These are phyloP conservation scores for Luehdorfia chinensis DNA, from an alignment of 1,140 invertebrate genomes.

Conservation along the genomic window DNA sequence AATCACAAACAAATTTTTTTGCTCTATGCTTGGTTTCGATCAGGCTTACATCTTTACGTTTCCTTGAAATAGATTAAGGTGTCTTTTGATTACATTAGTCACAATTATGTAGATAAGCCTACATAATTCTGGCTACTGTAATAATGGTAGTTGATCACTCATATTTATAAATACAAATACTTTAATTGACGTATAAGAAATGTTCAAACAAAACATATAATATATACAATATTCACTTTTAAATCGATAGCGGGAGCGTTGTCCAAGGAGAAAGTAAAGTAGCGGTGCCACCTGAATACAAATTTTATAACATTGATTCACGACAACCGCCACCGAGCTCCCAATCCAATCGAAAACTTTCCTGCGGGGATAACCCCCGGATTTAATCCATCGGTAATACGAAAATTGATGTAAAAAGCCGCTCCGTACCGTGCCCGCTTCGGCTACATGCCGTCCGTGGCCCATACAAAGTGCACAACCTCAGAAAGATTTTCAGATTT, in stretches of 20 bases:
- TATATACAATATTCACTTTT: conserved; percentile 30
- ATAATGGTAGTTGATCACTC: too few species aligned
- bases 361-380: conserved; percentile 54
- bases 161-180: too few species aligned
- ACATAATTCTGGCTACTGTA: too few species aligned
- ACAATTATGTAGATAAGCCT: too few species aligned
- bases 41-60: too few species aligned
- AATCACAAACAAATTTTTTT: too few species aligned
- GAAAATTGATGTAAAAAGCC: conserved; percentile 74
- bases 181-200: too few species aligned
- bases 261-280: conserved; percentile 48
- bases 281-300: conserved; percentile 59
- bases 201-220: conserved; percentile 29
- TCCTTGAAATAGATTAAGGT: too few species aligned
- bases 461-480: conserved; percentile 58
- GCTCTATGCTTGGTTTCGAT: too few species aligned
- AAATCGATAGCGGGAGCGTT: conserved; percentile 32
- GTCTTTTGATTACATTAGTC: too few species aligned
- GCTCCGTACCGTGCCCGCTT: conserved; percentile 32
- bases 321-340: conserved; percentile 33
- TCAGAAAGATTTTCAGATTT: conserved; percentile 59
- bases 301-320: conserved; percentile 71
- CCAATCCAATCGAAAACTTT: conserved; percentile 65
- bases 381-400: conserved; percentile 75
- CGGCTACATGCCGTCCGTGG: conserved; percentile 30